Conservation (phyloP, 2,888 invertebrate species). For the Epirrhoe alternata region DNA sequence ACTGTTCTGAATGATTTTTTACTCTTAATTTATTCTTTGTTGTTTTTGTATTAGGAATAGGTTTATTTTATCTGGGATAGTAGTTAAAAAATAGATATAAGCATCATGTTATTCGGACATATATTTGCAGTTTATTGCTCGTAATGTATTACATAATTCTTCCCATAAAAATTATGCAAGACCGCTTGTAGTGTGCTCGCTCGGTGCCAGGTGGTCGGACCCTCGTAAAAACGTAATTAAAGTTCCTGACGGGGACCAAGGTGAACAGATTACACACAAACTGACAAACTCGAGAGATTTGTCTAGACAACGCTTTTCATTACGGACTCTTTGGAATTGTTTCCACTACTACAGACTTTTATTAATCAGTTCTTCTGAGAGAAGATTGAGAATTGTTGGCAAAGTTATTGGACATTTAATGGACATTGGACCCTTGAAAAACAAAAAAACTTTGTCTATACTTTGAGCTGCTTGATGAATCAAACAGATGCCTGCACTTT, state of each 20-base stretch:
- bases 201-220: constrained; percentile 33
- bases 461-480: too few species aligned
- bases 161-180: background rate
- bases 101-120: too few species aligned
- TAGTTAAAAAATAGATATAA: too few species aligned
- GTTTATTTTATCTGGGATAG: too few species aligned
- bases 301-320: constrained; percentile 39
- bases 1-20: too few species aligned
- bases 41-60: too few species aligned
- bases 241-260: constrained; percentile 58
- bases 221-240: constrained; percentile 70
- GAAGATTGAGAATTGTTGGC: background rate
- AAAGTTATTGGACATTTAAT: background rate
- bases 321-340: constrained; percentile 42
- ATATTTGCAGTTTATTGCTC: too few species aligned
- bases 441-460: background rate
- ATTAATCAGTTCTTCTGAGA: background rate
- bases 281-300: constrained; percentile 22
- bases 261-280: constrained; percentile 54
- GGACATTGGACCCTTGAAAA: background rate
- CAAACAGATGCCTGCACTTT: too few species aligned
- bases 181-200: constrained; percentile 1
- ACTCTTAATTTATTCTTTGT: too few species aligned
- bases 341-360: constrained; percentile 7
- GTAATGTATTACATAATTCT: background rate